Evolutionary conservation across 2,113 vertebrate genomes (phyloP).

Genomic region (Myiozetetes cayanensis): DNA sequence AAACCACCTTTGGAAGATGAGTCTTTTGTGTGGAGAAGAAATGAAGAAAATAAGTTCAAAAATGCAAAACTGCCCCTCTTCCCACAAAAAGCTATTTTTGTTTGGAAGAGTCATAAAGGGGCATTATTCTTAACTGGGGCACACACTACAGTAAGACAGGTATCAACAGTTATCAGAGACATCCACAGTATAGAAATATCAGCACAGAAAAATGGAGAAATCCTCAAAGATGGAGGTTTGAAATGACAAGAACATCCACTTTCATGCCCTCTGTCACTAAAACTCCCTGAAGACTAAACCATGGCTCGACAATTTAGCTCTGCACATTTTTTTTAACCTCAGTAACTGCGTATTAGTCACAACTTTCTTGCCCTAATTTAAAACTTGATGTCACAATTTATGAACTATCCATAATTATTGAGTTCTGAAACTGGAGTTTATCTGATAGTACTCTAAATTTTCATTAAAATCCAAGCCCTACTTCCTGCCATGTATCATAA

Average conservation of each 20-base stretch:
- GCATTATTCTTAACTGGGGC: not conserved
- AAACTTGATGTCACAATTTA: constrained; percentile 39
- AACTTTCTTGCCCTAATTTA: constrained; percentile 11
- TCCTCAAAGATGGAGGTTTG: not conserved
- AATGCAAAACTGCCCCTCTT: not conserved
- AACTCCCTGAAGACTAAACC: not conserved
- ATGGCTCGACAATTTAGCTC: not conserved
- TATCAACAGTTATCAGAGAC: not conserved
- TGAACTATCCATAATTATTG: constrained; percentile 50
- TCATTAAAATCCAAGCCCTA: not conserved
- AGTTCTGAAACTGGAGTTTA: constrained; percentile 16
- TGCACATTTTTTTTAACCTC: not conserved
- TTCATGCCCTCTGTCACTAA: not conserved
- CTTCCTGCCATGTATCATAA: constrained; percentile 15
- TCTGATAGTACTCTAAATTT: constrained; percentile 20
- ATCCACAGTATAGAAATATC: not conserved
- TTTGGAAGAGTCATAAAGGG: not conserved
- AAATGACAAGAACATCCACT: not conserved
- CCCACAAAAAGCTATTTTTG: not conserved
- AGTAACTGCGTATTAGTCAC: not conserved
- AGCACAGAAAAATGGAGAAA: not conserved
- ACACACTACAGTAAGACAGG: not conserved
- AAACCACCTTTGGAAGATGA: not conserved
- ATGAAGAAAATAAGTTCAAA: not conserved
- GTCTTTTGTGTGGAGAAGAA: not conserved